Conservation (phyloP, 2,888 invertebrate species). For the Anorthoa munda region DNA sequence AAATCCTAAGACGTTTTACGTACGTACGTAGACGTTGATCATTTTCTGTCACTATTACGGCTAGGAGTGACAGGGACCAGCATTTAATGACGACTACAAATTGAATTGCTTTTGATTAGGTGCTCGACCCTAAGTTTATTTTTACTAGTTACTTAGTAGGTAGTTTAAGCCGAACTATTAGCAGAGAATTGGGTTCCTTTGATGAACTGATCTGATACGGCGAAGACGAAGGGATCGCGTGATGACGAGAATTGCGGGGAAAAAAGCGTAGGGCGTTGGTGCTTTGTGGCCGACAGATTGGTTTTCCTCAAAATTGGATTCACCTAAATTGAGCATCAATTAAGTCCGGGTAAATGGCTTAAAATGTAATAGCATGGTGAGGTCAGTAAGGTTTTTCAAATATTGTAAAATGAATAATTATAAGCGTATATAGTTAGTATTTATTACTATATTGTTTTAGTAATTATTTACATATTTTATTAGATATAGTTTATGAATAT, state of each 20-base stretch:
- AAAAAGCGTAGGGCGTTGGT: constrained; percentile 31
- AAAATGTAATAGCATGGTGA: constrained; percentile 22
- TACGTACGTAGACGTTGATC: too few relatives aligned
- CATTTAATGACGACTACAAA: neutral
- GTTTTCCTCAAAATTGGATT: constrained; percentile 56
- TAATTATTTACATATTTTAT: too few relatives aligned
- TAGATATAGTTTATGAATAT: too few relatives aligned
- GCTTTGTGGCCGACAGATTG: constrained; percentile 50
- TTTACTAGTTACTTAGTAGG: neutral
- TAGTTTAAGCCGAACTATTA: constrained; percentile 18
- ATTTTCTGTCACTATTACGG: neutral
- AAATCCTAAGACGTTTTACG: neutral
- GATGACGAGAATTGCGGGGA: constrained; percentile 66
- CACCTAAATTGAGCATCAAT: constrained; percentile 58
- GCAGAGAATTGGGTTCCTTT: constrained; percentile 24
- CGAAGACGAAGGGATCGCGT: constrained; percentile 68
- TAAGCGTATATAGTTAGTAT: constrained; percentile 1
- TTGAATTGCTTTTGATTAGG: neutral
- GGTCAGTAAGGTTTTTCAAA: constrained; percentile 9
- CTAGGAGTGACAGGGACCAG: neutral
- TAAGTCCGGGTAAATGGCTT: constrained; percentile 41
- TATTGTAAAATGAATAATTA: constrained; percentile 25
- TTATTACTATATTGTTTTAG: too few relatives aligned
- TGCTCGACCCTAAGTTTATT: neutral
- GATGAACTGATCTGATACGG: constrained; percentile 51